A percentile compares a stretch with the other conserved stretches of the same genome.
Evolutionary conservation across 1,140 invertebrate genomes (phyloP).

Genomic region (Lepidurus couesii): DNA sequence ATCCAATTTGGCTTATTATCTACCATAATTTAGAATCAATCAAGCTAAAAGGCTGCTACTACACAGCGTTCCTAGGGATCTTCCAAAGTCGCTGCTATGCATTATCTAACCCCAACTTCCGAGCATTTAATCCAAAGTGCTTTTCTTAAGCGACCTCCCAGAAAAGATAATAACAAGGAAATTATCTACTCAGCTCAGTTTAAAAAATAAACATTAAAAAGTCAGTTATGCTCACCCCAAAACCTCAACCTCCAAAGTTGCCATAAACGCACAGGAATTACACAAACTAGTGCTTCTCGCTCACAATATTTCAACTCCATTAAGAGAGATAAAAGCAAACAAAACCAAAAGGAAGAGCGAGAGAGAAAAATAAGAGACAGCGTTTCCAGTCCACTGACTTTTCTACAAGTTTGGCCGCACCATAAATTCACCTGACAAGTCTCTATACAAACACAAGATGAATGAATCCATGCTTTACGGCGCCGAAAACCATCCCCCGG

Average conservation of each 20-base stretch:
- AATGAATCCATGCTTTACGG: neutral
- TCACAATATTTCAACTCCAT: neutral
- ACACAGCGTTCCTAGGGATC: no score
- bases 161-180: no score
- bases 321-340: neutral
- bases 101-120: no score
- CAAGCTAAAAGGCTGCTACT: neutral
- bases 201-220: no score
- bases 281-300: no score
- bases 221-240: no score
- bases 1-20: neutral
- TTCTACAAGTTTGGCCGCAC: neutral
- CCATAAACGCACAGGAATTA: no score
- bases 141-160: no score
- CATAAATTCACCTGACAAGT: conserved; percentile 19
- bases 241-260: no score
- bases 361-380: neutral
- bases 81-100: no score
- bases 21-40: neutral
- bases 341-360: neutral
- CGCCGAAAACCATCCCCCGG: neutral
- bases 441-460: neutral
- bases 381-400: neutral
- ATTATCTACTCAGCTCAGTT: no score
- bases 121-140: no score